Evolutionary conservation across 1,140 invertebrate species (phyloP), one percentile per base, ranked within the genome.

Genomic region (Harpegnathos saltator): DNA sequence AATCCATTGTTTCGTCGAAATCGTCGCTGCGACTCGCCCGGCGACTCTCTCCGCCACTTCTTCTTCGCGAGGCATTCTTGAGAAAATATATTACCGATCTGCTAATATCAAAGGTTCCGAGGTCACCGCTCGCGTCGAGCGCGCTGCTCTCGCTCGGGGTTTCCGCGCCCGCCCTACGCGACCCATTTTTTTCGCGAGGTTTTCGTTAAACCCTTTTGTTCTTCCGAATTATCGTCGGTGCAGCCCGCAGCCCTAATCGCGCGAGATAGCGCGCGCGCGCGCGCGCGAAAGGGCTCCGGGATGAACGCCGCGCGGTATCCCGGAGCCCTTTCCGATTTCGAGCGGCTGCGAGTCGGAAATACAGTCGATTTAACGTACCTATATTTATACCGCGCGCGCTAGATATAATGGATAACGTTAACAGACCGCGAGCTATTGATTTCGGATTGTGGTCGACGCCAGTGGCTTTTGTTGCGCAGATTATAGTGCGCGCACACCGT

Each of bases 361-460:
- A 62, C 48, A 74, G 69, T 82, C 80, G 68, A 71, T 82, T 73
- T 73, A 85, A 83, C 72, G 59, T 72, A 44, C 59, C 56, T 83
- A 83, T 83, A 83, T 83, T 77, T 83, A 77, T 77, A 83, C 19
- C 61, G 75, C 22, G 29, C 65, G 74, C 50, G 38, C 52, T 77
- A 66, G 75, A 52, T 78, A 90, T 90, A 91, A 91, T 91, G 89
- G 87, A 90, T 89, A 86, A 82, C 88, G 84, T 87, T 90, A 90
- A 91, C 90, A 91, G 89, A 85, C 91, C 89, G 81, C 89, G 82
- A 91, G 90, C 90, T 91, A 91, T 92, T 92, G 90, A 91, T 92
- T 92, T 92, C 89, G 91, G 86, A 91, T 92, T 91, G 88, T 86
- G 87, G 89, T 83, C 71, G 86, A 78, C 65, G 86, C 84, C 85